Evolutionary conservation across 2,888 invertebrate genomes (phyloP), one percentile per base, ranked within the genome.

Genomic region (Beris chalybata): DNA sequence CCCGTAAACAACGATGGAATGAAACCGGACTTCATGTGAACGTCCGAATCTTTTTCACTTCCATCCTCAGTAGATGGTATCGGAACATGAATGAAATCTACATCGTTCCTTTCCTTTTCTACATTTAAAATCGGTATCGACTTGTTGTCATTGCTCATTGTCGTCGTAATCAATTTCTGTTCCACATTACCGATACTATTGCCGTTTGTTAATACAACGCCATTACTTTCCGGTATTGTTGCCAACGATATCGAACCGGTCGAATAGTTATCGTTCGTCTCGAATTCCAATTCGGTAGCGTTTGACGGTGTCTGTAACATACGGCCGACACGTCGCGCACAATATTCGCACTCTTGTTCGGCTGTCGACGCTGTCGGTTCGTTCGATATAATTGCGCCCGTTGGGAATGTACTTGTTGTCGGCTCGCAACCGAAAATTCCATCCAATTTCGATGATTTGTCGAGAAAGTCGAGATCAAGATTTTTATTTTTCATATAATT

Each of bases 401-500:
- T 30, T n/a, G 65, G 65, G 58, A 65, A 65, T 65, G 65, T 57
- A 57, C 83, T 83, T 56, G 83, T 73, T 9, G 81, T 83, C 57
- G 83, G 82, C 71, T 83, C 83, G 73, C 83, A 83, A 77, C 83
- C 83, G 74, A 65, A 50, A 80, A 83, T 72, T 82, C 82, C 65
- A 57, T 83, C 83, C 73, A 84, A 74, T 78, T 83, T 84, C 77
- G 83, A 76, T 69, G 82, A 83, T 74, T 83, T 85, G 65, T 86
- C 85, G 52, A 84, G 82, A 71, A 86, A 85, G 72, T 85, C 84
- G 73, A 86, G 82, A 78, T 88, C 86, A 73, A 89, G 82, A 77
- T 89, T 89, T 79, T 89, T 89, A 77, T 87, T 88, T 80, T 87
- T 87, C 89, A 89, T 88, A 76, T 89, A 89, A 79, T 89, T 89